Base-by-base conservation (phyloP, 2,888 invertebrate genomes). In the Romanomermis culicivorax region DNA sequence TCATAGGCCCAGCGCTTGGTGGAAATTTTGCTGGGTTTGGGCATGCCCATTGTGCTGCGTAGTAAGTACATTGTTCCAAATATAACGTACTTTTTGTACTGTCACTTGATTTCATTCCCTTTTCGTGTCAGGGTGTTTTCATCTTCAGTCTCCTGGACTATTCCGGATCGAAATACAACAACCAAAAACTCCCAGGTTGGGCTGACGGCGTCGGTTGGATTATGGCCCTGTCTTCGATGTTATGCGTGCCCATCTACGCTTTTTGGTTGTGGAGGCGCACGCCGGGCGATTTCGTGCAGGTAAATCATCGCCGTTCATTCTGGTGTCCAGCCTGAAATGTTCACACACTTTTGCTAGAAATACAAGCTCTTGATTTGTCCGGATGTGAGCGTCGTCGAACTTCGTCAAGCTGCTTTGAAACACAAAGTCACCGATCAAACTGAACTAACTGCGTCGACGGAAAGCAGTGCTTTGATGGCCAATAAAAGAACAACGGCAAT, bases 1-100 rank as follows among this genome's bases (percentile, higher is more conserved):
- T n/a, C 93, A 89, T 73, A 89, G 91, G 69, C 93, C 95, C 0
- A 81, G 83, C 60, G 78, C 79, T 60, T 93, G 89, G 84, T 97
- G 93, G 91, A 95, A 95, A 73, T 83, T 93, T 70, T 91, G 91
- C 72, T 97, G 97, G 97, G 81, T 82, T 50, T 75, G 89, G 54
- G 81, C 89, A 54, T 91, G 89, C 42, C 95, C 95, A 29, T 76
- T 81, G 60, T 88, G 95, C 65, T 93, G 91, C 70, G 75, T 86
- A 70, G 93, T 93, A 74, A 79, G 83, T 79, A 48, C 20, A 24
- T 17, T n/a, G 7, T 27, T 23, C 20, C 42, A 7, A n/a, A 24
- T 42, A 55, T 14, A 54, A 30, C 7, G 51, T 29, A n/a, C 20
- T 25, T 23, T 3, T n/a, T n/a, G n/a, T n/a, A n/a, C n/a, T n/a